A percentile compares a stretch with the other conserved stretches of the same genome.
These are phyloP conservation scores for Pempheris klunzingeri DNA, from an alignment of 2,797 vertebrate genomes.

Conservation along the genomic window DNA sequence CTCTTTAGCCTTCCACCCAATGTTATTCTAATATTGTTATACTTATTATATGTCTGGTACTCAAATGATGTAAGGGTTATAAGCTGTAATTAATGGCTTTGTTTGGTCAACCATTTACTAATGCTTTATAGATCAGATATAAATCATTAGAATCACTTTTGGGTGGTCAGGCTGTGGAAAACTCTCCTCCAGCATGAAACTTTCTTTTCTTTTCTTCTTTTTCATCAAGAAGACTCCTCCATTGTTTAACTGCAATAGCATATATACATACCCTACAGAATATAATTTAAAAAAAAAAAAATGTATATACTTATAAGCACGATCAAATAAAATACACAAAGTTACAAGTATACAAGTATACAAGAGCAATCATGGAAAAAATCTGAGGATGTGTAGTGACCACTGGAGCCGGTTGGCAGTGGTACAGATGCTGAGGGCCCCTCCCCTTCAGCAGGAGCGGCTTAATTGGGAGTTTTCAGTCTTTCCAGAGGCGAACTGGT, in stretches of 20 bases:
- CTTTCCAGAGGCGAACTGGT: slow-evolving; percentile 46
- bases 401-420: slow-evolving; percentile 21
- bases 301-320: not conserved
- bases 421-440: slow-evolving; percentile 65
- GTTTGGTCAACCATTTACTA: not conserved
- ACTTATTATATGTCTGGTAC: not conserved
- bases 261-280: not conserved
- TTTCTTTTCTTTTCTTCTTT: not conserved
- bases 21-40: not conserved
- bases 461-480: slow-evolving; percentile 63
- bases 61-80: not conserved
- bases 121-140: not conserved
- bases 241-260: not conserved
- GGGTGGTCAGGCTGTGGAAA: not conserved
- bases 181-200: not conserved
- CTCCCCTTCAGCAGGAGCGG: slow-evolving; percentile 56
- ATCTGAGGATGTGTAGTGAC: not conserved
- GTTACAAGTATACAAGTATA: too few relatives aligned
- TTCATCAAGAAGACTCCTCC: not conserved
- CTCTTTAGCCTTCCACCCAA: not conserved
- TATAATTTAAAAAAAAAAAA: too few relatives aligned
- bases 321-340: not conserved
- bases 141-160: not conserved
- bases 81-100: not conserved
- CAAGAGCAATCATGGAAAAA: not conserved